These are phyloP conservation scores for Scyliorhinus canicula DNA, from an alignment of 2,797 vertebrate species.

Conservation along the genomic window DNA sequence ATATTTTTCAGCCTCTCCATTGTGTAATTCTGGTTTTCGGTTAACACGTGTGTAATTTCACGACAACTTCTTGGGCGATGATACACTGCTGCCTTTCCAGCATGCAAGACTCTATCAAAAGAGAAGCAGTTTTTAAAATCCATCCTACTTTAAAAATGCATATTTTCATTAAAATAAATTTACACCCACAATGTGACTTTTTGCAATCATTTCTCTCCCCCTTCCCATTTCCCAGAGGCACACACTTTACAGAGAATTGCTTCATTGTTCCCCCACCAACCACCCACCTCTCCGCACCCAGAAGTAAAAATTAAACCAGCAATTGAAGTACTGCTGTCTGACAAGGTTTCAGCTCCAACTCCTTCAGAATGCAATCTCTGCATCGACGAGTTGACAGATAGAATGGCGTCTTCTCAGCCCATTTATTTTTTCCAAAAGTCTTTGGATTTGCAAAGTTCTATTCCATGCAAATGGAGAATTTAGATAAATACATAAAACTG, in stretches of 20 bases:
- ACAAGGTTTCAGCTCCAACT: background rate
- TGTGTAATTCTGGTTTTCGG: constrained; percentile 43
- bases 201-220: constrained; percentile 25
- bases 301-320: background rate
- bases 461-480: background rate
- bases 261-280: background rate
- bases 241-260: background rate
- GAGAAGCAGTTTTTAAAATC: background rate
- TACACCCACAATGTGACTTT: background rate
- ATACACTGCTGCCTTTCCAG: constrained; percentile 61
- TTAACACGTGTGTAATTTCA: constrained; percentile 59
- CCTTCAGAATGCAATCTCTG: background rate
- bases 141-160: constrained; percentile 42
- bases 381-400: background rate
- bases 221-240: background rate
- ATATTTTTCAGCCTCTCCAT: constrained; percentile 44
- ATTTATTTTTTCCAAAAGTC: background rate
- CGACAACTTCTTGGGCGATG: constrained; percentile 46
- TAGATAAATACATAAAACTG: background rate
- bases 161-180: constrained; percentile 7
- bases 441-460: background rate
- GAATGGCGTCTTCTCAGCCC: background rate
- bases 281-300: too few relatives aligned
- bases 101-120: constrained; percentile 55
- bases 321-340: background rate